Conservation (phyloP, 2,113 vertebrate genomes). For the Cyanistes caeruleus region DNA sequence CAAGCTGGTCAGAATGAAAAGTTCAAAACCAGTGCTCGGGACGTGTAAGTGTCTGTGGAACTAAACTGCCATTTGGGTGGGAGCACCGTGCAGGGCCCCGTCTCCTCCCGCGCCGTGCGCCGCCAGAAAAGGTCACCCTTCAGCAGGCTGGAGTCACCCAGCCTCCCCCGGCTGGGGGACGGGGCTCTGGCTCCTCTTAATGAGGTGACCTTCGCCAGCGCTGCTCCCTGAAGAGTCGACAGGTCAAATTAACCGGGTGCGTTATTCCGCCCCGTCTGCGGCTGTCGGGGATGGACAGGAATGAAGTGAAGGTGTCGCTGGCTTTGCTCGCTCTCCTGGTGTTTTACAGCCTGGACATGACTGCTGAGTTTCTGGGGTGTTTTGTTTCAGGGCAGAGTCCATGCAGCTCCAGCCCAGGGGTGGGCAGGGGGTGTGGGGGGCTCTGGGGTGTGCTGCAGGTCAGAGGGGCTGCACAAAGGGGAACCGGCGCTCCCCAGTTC, state of each 20-base stretch:
- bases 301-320: not conserved
- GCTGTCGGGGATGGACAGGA: not conserved
- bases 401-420: not conserved
- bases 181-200: slow-evolving; percentile 30
- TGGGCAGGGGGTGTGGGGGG: fast-evolving
- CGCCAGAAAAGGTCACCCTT: slow-evolving; percentile 70
- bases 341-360: not conserved
- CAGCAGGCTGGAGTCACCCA: slow-evolving; percentile 45
- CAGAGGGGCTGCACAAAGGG: not conserved
- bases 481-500: not conserved
- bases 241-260: slow-evolving; percentile 44
- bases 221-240: slow-evolving; percentile 22
- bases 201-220: slow-evolving; percentile 59
- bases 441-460: not conserved
- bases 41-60: slow-evolving; percentile 60
- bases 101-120: not conserved
- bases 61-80: slow-evolving; percentile 25
- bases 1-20: slow-evolving; percentile 63
- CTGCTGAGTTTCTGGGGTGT: not conserved
- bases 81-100: not conserved
- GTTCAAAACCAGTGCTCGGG: slow-evolving; percentile 56
- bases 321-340: not conserved
- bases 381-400: not conserved
- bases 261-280: not conserved
- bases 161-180: not conserved